A percentile compares a stretch with the other conserved stretches of the same genome.
Evolutionary conservation across 1,140 invertebrate genomes (phyloP).

Genomic region (Dreissena polymorpha): DNA sequence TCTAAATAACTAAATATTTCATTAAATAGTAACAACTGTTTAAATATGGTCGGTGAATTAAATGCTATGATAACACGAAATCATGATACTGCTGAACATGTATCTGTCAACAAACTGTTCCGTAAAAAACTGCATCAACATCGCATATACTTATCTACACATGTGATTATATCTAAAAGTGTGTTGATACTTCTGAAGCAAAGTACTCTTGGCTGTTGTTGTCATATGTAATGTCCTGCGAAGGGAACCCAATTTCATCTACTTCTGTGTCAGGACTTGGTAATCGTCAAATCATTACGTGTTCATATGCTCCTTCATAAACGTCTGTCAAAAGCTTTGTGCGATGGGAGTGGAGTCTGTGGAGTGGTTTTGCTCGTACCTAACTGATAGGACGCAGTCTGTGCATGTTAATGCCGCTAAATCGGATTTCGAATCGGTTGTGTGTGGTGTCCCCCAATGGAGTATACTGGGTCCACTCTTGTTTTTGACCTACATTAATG

Average conservation of each 20-base stretch:
- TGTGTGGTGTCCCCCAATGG: no score
- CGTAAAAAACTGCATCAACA: background rate
- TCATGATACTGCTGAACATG: background rate
- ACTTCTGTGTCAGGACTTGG: background rate
- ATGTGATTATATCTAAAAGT: slow-evolving; percentile 11
- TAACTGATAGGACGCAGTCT: no score
- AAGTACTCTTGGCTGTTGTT: slow-evolving; percentile 16
- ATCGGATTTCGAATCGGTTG: no score
- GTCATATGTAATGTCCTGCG: background rate
- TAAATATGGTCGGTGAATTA: no score
- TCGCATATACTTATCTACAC: background rate
- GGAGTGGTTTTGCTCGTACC: no score
- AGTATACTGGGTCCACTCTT: no score
- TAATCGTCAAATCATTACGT: background rate
- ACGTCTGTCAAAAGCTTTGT: no score
- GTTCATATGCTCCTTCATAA: background rate
- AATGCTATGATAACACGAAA: no score
- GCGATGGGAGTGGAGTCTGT: no score
- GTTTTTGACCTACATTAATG: no score
- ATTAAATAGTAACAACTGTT: background rate
- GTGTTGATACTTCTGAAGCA: slow-evolving; percentile 10
- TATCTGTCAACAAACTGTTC: background rate
- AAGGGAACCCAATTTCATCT: slow-evolving; percentile 19
- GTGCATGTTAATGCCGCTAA: no score
- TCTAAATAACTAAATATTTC: background rate